Conservation (phyloP, 2,113 vertebrate genomes). For the Microcebus ravelobensis region DNA sequence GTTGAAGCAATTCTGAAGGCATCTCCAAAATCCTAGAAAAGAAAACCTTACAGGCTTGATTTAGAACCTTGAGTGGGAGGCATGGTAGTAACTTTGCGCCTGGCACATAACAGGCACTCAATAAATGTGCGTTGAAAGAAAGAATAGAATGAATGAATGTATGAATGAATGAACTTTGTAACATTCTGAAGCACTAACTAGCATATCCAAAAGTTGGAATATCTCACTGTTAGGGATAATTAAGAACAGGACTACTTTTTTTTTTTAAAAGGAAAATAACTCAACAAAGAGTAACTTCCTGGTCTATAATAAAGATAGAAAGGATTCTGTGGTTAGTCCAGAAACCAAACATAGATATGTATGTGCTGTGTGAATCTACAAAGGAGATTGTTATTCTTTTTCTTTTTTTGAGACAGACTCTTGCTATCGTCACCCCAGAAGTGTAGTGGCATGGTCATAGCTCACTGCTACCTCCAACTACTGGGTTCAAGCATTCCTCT, state of each 20-base stretch:
- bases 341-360: background rate
- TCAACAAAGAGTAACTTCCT: background rate
- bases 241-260: background rate
- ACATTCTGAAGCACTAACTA: background rate
- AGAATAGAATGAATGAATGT: background rate
- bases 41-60: background rate
- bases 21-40: background rate
- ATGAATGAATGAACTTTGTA: background rate
- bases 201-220: background rate
- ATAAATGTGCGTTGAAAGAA: background rate
- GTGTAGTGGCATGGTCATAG: no score
- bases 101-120: background rate
- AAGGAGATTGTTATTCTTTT: background rate
- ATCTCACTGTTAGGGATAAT: background rate
- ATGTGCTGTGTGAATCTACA: background rate
- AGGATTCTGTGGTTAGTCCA: background rate
- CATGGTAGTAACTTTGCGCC: background rate
- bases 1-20: background rate
- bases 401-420: no score
- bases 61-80: background rate
- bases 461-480: no score
- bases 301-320: background rate
- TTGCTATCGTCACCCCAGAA: no score
- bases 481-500: no score
- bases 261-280: constrained; percentile 12